Conservation (phyloP, 2,888 invertebrate species). For the Chelonus formosanus region DNA sequence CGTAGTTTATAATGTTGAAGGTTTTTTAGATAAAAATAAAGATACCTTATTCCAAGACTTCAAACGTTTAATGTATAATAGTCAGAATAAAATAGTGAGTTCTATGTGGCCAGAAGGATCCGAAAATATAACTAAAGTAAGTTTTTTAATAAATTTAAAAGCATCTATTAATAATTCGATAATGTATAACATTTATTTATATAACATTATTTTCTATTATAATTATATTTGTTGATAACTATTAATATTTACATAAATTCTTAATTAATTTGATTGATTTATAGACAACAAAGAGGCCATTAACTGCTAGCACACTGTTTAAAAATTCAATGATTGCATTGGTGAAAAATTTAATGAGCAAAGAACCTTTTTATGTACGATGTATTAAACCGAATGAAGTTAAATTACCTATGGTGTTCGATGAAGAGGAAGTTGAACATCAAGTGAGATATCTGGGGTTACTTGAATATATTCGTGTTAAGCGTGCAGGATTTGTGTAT, state of each 20-base stretch:
- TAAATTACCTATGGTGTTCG: slow-evolving; percentile 87
- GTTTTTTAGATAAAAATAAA: slow-evolving; percentile 97
- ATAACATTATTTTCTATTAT: not conserved
- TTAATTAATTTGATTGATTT: slow-evolving; percentile 3
- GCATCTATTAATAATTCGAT: too few species aligned
- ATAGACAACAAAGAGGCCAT: slow-evolving; percentile 92
- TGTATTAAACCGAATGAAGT: slow-evolving; percentile 97
- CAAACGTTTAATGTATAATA: slow-evolving; percentile 89
- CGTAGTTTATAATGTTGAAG: slow-evolving; percentile 88
- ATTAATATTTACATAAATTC: not conserved
- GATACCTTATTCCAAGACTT: slow-evolving; percentile 97
- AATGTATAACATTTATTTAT: too few species aligned
- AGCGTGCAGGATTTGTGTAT: slow-evolving; percentile 97
- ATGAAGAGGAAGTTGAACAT: slow-evolving; percentile 80
- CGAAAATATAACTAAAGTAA: slow-evolving; percentile 83
- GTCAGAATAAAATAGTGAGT: slow-evolving; percentile 78
- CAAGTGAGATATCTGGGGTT: slow-evolving; percentile 89
- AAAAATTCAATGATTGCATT: slow-evolving; percentile 93
- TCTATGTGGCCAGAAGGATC: slow-evolving; percentile 98
- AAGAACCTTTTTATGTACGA: slow-evolving; percentile 96
- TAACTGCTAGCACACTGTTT: slow-evolving; percentile 93
- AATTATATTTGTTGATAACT: slow-evolving; percentile 6
- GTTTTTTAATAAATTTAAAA: slow-evolving; percentile 26
- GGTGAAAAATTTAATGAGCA: slow-evolving; percentile 86
- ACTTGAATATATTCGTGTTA: slow-evolving; percentile 93